Conservation (phyloP, 2,113 vertebrate species). For the Lepus timidus region DNA sequence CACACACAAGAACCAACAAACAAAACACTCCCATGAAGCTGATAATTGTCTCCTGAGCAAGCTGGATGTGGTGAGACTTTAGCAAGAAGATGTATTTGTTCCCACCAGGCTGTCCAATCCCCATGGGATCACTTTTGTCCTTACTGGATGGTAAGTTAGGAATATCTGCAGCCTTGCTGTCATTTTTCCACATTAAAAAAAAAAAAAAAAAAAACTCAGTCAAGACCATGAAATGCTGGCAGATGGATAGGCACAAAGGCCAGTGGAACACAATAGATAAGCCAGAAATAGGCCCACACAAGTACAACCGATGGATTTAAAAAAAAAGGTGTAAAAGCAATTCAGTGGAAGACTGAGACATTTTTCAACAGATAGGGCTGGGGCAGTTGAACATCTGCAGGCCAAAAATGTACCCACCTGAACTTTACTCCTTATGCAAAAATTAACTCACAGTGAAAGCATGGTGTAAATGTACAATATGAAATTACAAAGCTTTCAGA, state of each 20-base stretch:
- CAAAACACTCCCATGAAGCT: background rate
- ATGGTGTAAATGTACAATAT: background rate
- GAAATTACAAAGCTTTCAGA: background rate
- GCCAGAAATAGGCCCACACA: background rate
- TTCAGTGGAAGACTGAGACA: background rate
- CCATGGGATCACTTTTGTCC: background rate
- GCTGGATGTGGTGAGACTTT: background rate
- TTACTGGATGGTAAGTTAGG: background rate
- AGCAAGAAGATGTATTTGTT: background rate
- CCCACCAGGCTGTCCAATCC: background rate
- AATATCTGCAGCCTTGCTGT: background rate
- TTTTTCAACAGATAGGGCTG: background rate
- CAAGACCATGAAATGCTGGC: background rate
- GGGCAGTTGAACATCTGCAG: background rate
- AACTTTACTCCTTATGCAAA: background rate
- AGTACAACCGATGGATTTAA: background rate
- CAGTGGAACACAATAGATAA: background rate
- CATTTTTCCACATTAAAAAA: background rate
- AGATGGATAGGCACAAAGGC: background rate
- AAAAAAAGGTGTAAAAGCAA: background rate
- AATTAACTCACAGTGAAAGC: too few relatives aligned
- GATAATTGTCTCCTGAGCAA: background rate
- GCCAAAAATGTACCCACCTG: background rate
- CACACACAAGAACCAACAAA: background rate
- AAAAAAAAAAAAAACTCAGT: background rate